These are phyloP conservation scores for Notarius quadriscutis DNA, from an alignment of 2,113 vertebrate genomes.

Conservation along the genomic window DNA sequence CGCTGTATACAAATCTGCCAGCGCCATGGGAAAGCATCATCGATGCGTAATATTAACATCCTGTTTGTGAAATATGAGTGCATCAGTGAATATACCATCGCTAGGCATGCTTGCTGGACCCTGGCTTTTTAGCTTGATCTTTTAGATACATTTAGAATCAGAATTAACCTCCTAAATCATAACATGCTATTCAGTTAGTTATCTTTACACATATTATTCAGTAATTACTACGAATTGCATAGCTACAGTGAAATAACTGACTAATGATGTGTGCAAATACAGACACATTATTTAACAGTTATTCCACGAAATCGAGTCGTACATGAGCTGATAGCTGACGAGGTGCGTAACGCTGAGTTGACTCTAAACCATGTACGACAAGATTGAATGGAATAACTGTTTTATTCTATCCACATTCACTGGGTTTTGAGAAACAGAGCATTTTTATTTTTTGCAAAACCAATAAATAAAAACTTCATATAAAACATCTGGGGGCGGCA, in stretches of 20 bases:
- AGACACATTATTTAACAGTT: no score
- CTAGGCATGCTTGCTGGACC: not conserved
- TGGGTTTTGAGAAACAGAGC: no score
- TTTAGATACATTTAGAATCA: not conserved
- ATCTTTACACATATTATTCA: not conserved
- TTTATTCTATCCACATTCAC: no score
- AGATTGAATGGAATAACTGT: no score
- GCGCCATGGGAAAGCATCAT: slow-evolving; percentile 34
- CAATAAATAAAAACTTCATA: no score
- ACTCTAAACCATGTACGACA: no score
- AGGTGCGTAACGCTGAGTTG: no score
- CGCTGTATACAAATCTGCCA: slow-evolving; percentile 50
- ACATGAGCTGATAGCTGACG: no score
- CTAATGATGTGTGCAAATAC: no score
- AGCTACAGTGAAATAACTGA: not conserved
- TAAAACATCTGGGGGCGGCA: no score
- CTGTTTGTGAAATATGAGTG: slow-evolving; percentile 15
- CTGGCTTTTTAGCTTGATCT: slow-evolving; percentile 6
- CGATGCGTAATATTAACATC: slow-evolving; percentile 41
- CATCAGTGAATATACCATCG: not conserved
- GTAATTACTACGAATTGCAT: not conserved
- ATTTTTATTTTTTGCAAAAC: no score
- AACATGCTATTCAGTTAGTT: not conserved
- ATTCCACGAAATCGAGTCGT: no score
- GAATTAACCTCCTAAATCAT: not conserved